phyloP scores from a whole-genome alignment of 2,888 invertebrate species.

The Sarcophaga variegata region DNA sequence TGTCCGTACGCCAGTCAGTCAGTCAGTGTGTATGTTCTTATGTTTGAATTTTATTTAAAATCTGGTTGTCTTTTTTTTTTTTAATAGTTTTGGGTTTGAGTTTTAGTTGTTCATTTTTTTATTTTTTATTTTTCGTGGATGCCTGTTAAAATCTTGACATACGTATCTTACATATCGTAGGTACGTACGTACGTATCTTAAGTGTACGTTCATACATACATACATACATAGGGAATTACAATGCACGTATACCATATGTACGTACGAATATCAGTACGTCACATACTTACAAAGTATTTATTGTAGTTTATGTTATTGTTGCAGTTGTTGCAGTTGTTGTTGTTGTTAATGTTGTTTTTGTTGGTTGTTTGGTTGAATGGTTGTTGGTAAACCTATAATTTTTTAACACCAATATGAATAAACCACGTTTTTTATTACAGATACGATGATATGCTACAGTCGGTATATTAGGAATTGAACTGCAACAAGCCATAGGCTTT shows the following conservation, averaged over 20 bases:
- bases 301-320: constrained; percentile 43
- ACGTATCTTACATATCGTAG: not conserved
- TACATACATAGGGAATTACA: not conserved
- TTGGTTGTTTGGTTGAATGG: constrained; percentile 62
- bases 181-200: constrained; percentile 11
- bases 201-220: constrained; percentile 55
- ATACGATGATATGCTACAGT: constrained; percentile 40
- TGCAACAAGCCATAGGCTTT: too few species aligned
- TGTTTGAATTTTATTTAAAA: constrained; percentile 31
- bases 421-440: constrained; percentile 51
- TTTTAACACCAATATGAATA: constrained; percentile 68
- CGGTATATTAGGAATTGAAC: not conserved
- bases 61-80: constrained; percentile 56
- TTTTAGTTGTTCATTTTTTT: not conserved
- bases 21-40: constrained; percentile 31
- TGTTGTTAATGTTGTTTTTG: constrained; percentile 20
- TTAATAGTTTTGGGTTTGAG: not conserved
- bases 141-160: constrained; percentile 66
- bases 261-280: constrained; percentile 66
- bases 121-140: constrained; percentile 33
- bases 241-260: constrained; percentile 43
- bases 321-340: constrained; percentile 46
- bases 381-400: constrained; percentile 69
- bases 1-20: constrained; percentile 5
- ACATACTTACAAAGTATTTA: constrained; percentile 56